phyloP scores from a whole-genome alignment of 2,888 invertebrate species.

The Tachina fera region DNA sequence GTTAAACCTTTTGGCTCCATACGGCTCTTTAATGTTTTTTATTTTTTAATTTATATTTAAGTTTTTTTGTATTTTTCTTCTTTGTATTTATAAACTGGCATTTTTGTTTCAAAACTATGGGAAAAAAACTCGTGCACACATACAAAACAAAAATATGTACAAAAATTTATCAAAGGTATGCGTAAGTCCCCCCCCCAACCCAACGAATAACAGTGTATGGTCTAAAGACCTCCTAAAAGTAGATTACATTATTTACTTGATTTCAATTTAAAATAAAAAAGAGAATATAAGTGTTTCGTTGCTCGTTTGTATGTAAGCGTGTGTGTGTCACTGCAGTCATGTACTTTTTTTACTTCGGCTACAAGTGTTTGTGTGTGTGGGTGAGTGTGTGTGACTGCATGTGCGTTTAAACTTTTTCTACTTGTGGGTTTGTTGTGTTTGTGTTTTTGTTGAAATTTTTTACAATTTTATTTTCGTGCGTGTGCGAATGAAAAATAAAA shows the following conservation, averaged over 20 bases:
- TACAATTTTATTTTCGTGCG: conserved; percentile 80
- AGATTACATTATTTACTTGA: conserved; percentile 71
- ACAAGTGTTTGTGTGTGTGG: neutral
- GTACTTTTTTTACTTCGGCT: neutral
- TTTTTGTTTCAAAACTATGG: conserved; percentile 64
- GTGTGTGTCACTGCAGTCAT: neutral
- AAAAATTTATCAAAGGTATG: conserved; percentile 51
- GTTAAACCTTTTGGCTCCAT: conserved; percentile 20
- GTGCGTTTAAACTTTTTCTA: conserved; percentile 18
- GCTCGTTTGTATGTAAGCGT: no score
- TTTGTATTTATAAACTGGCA: conserved; percentile 27
- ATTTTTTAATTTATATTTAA: neutral
- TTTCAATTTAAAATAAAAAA: conserved; percentile 37
- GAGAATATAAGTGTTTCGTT: neutral
- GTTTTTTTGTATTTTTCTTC: conserved; percentile 24
- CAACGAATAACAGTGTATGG: neutral
- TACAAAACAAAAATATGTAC: conserved; percentile 34
- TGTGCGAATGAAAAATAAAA: conserved; percentile 81
- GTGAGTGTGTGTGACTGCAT: conserved; percentile 2
- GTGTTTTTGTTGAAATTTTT: conserved; percentile 73
- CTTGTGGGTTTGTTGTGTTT: conserved; percentile 28
- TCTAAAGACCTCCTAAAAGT: conserved; percentile 49
- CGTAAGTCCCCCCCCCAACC: conserved; percentile 14
- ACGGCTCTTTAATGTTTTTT: conserved; percentile 9
- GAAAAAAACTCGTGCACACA: conserved; percentile 45